Base-by-base conservation (phyloP, 2,797 vertebrate species). In the Falco rusticolus region DNA sequence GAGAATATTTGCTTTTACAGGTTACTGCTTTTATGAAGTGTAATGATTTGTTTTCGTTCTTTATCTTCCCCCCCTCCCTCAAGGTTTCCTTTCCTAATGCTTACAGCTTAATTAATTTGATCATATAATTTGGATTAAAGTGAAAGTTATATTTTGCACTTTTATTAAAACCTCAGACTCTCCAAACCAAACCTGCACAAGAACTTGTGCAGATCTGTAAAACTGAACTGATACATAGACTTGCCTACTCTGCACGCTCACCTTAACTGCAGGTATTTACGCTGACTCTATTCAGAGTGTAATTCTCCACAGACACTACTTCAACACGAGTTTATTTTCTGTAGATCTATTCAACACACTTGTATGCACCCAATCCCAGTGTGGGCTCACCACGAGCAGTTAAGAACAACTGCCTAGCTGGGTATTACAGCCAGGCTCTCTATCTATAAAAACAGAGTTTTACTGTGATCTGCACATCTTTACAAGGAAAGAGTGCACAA, bases 251-350 rank as follows among this genome's bases (percentile, higher is more conserved):
- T 20, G 19, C 37, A 64, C 0, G 1, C 78, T 75, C 80, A 39
- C 74, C 59, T 39, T 21, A 39, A 33, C 81, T 21, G 48, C 37
- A 37, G 24, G 53, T 31, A n/a, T 24, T 72, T 45, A 34, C n/a
- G 45, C 37, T 3, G 31, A 13, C 51, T 33, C 0, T 21, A 33
- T 16, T 8, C 39, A 18, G 37, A n/a, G 48, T 15, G 13, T 7
- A 64, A 45, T n/a, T 60, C 87, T 65, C 75, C 53, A n/a, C 54
- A 63, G 78, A 31, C 51, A 63, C 4, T 12, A 12, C 31, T 37
- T 57, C 78, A 72, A 33, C 76, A 14, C 18, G 84, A 63, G 87
- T 87, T 96, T 85, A 79, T 89, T 87, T 80, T 53, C 72, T 91
- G 68, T 20, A 60, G 53, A 47, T 69, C 34, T 77, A 29, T 33